Conservation (phyloP, 1,140 invertebrate genomes). For the Plodia interpunctella region DNA sequence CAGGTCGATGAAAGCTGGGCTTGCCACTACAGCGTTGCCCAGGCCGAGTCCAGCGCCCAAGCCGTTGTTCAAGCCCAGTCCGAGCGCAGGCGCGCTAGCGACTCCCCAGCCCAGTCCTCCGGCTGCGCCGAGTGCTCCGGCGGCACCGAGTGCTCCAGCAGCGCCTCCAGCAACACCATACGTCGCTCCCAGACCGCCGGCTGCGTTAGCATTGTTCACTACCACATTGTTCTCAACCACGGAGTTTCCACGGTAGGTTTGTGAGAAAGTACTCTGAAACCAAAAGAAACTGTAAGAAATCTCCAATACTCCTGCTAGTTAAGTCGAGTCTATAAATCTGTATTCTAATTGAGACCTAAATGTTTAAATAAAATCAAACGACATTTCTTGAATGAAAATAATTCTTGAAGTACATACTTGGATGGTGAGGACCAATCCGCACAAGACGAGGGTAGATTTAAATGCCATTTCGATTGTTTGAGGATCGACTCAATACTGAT, state of each 20-base stretch:
- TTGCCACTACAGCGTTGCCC: neutral
- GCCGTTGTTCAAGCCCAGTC: constrained; percentile 7
- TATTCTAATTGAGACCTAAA: no score
- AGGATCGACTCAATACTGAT: neutral
- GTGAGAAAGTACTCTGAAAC: no score
- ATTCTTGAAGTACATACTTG: neutral
- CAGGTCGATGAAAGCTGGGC: neutral
- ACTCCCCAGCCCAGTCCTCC: no score
- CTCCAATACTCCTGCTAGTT: no score
- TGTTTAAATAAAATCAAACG: no score
- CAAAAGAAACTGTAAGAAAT: no score
- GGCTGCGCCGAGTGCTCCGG: no score
- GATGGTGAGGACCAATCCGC: neutral
- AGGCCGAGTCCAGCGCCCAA: neutral
- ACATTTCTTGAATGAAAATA: no score
- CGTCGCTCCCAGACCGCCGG: neutral
- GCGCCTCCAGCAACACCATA: neutral
- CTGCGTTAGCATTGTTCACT: neutral
- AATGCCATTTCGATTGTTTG: neutral
- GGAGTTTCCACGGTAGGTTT: neutral
- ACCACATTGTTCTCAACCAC: neutral
- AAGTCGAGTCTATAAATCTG: no score
- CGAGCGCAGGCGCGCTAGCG: no score
- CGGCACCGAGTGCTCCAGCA: constrained; percentile 21
- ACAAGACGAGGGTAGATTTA: neutral